A percentile compares a stretch with the other conserved stretches of the same genome.
Evolutionary conservation across 1,140 invertebrate genomes (phyloP).

Genomic region (Lepidurus arcticus): DNA sequence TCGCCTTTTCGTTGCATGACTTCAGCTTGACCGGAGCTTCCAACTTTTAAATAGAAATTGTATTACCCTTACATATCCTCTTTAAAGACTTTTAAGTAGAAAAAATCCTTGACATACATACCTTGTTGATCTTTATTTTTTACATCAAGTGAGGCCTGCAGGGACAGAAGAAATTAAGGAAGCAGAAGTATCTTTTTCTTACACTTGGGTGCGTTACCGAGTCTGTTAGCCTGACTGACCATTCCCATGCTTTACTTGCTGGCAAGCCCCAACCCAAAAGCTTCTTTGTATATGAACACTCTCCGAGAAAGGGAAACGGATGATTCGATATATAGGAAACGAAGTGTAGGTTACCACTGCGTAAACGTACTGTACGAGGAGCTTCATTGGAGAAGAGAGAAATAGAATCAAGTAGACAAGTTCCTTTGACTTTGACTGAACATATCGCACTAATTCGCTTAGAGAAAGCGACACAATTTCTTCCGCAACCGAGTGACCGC

Average conservation of each 20-base stretch:
- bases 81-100: not conserved
- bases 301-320: not conserved
- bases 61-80: not conserved
- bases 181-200: not conserved
- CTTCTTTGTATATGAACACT: not conserved
- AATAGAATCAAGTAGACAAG: not conserved
- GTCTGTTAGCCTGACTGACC: not conserved
- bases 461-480: not conserved
- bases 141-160: not conserved
- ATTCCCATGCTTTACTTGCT: constrained; percentile 3
- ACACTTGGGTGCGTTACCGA: not conserved
- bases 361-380: not conserved
- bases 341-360: not conserved
- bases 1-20: not conserved
- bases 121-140: not conserved
- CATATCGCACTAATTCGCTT: not conserved
- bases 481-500: not conserved
- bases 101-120: not conserved
- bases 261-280: not conserved
- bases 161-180: not conserved
- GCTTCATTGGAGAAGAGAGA: not conserved
- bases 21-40: not conserved
- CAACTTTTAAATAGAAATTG: not conserved
- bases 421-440: not conserved
- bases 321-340: not conserved